Evolutionary conservation across 2,113 vertebrate species (phyloP).

Genomic region (Athene cunicularia): DNA sequence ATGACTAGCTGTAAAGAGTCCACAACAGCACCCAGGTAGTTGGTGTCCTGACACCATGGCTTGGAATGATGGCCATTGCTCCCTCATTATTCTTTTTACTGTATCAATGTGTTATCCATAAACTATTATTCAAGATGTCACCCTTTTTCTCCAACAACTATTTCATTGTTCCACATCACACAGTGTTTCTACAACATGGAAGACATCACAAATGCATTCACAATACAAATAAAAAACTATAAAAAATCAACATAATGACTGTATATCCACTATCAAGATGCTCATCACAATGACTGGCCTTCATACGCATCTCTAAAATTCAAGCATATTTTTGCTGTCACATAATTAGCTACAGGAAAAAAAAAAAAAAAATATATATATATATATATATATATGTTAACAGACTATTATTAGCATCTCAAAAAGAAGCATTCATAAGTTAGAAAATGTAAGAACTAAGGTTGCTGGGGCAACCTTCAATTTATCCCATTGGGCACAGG

Average conservation of each 20-base stretch:
- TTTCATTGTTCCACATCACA: neutral
- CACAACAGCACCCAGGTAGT: neutral
- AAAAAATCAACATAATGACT: neutral
- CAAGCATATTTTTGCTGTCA: neutral
- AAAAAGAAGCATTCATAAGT: slow-evolving; percentile 3
- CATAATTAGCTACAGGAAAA: neutral
- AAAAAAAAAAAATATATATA: no score
- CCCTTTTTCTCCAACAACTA: neutral
- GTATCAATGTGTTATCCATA: neutral
- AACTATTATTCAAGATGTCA: neutral
- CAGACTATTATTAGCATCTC: slow-evolving; percentile 14
- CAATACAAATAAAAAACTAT: neutral
- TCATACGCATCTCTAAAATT: neutral
- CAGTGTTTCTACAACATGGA: neutral
- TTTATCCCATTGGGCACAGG: neutral
- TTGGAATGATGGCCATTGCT: neutral
- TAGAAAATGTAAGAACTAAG: neutral
- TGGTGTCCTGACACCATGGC: neutral
- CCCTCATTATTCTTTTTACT: neutral
- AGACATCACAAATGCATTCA: neutral
- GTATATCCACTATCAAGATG: neutral
- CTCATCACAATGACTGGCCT: neutral
- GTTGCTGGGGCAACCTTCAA: slow-evolving; percentile 31
- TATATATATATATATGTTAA: neutral
- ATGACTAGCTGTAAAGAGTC: neutral